Evolutionary conservation across 1,140 invertebrate genomes (phyloP).

Genomic region (Lepidurus arcticus): DNA sequence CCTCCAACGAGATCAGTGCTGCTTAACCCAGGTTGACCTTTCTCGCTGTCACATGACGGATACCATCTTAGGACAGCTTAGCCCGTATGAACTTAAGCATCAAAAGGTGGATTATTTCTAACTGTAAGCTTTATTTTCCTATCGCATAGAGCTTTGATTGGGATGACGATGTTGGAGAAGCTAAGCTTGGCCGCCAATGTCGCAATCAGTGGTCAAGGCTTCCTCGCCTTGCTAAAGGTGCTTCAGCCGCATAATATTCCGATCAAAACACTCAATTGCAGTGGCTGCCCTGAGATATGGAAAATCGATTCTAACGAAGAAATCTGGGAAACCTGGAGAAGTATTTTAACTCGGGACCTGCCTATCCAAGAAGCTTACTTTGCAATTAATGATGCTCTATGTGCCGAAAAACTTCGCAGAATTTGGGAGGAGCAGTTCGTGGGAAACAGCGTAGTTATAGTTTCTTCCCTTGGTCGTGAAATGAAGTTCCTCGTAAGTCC

Average conservation of each 20-base stretch:
- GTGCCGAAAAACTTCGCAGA: background rate
- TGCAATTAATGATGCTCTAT: background rate
- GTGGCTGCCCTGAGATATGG: background rate
- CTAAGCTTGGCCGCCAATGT: background rate
- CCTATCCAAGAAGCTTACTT: background rate
- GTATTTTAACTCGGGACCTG: background rate
- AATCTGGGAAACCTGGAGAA: background rate
- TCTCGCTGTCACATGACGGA: background rate
- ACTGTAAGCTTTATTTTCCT: background rate
- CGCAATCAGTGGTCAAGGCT: background rate
- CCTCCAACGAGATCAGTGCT: background rate
- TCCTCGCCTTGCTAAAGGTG: background rate
- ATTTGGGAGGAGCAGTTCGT: background rate
- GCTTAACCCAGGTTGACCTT: background rate
- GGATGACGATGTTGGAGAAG: background rate
- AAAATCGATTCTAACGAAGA: background rate
- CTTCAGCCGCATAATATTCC: background rate
- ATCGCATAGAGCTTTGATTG: background rate
- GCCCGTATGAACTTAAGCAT: background rate
- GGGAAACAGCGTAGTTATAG: background rate
- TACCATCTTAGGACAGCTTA: constrained; percentile 1
- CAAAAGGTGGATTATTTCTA: background rate
- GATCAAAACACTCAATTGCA: background rate
- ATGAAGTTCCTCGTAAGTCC: background rate
- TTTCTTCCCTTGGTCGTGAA: background rate